Conservation (phyloP, 2,113 vertebrate genomes). For the Platysteira castanea region DNA sequence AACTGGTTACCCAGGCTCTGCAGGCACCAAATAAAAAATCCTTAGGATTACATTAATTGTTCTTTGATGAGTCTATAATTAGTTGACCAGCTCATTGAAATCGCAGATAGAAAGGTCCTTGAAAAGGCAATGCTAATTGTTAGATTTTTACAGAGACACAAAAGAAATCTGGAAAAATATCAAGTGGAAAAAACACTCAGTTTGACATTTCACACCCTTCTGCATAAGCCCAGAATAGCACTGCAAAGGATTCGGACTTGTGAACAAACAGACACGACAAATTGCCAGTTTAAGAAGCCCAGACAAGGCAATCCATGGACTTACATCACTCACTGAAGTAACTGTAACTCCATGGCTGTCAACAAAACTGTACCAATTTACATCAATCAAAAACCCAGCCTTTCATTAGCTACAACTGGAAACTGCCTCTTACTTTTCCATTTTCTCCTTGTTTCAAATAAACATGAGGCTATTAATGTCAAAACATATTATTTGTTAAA, state of each 20-base stretch:
- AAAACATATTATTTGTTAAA: neutral
- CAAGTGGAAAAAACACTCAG: constrained; percentile 27
- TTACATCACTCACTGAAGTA: neutral
- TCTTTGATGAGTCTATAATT: constrained; percentile 42
- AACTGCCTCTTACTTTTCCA: neutral
- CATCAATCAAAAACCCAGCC: neutral
- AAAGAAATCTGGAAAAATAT: constrained; percentile 43
- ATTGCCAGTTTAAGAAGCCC: constrained; percentile 31
- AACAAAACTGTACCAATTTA: neutral
- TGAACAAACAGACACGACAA: constrained; percentile 37
- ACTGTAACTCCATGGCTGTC: neutral
- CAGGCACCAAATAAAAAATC: neutral
- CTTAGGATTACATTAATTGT: constrained; percentile 1
- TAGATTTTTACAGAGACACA: neutral
- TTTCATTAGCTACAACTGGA: neutral
- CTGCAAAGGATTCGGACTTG: constrained; percentile 22
- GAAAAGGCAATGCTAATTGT: neutral
- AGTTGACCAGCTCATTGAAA: neutral
- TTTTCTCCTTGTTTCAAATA: neutral
- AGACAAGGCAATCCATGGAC: neutral
- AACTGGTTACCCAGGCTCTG: neutral
- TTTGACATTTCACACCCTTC: constrained; percentile 55
- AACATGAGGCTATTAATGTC: neutral
- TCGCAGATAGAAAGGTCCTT: neutral
- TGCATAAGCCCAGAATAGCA: constrained; percentile 16